These are phyloP conservation scores for Butorides virescens DNA, from an alignment of 2,113 vertebrate species.

Conservation along the genomic window DNA sequence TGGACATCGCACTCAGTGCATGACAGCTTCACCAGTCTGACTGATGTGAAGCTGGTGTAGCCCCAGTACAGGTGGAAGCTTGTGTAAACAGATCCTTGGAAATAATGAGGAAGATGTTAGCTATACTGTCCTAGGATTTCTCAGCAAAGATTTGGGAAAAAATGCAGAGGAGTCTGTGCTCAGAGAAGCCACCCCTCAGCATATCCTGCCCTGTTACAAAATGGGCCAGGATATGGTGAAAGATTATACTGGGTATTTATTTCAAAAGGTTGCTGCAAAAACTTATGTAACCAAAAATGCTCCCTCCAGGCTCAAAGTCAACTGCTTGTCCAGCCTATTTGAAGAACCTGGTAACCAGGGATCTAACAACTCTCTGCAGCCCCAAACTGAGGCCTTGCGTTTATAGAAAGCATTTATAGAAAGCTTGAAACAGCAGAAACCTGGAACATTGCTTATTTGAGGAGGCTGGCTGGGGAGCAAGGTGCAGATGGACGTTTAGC, in stretches of 20 bases:
- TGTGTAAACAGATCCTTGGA: neutral
- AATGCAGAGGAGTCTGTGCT: neutral
- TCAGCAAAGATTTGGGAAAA: neutral
- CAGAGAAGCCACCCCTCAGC: neutral
- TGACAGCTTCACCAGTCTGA: neutral
- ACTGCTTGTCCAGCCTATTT: neutral
- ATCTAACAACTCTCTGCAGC: neutral
- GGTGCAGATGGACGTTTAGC: neutral
- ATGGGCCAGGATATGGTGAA: neutral
- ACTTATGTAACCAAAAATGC: neutral
- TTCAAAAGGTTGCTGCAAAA: neutral
- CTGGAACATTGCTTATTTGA: neutral
- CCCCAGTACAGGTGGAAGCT: neutral
- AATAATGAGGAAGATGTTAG: neutral
- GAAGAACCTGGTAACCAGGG: neutral
- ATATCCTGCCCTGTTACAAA: neutral
- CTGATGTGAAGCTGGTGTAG: neutral
- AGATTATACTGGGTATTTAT: neutral
- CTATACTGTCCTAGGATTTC: neutral
- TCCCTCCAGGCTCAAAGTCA: neutral
- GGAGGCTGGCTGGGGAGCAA: neutral
- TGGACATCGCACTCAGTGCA: neutral
- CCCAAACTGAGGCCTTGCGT: neutral
- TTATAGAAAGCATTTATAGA: neutral
- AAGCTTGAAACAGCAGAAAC: neutral